A percentile compares a stretch with the other conserved stretches of the same genome.
These are phyloP conservation scores for Lampropteryx suffumata DNA, from an alignment of 2,888 invertebrate genomes.

Conservation along the genomic window DNA sequence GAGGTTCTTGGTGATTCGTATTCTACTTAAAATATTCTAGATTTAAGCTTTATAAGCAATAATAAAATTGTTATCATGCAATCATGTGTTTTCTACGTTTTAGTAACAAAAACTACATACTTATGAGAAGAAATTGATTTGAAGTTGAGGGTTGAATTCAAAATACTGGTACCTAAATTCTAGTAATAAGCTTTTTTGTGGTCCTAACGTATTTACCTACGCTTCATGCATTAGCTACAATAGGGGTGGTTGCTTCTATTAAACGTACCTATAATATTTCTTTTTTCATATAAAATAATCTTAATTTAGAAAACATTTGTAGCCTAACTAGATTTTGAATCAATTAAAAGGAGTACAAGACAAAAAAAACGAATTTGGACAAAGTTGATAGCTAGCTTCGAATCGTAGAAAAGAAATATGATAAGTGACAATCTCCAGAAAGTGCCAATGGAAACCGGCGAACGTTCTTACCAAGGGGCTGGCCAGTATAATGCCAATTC, in stretches of 20 bases:
- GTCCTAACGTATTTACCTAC: background rate
- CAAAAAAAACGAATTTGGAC: background rate
- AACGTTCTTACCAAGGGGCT: conserved; percentile 94
- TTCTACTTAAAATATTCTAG: too few species aligned
- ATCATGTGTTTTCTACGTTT: background rate
- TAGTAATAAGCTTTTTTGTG: background rate
- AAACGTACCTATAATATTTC: conserved; percentile 25
- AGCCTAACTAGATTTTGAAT: background rate
- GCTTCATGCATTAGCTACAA: conserved; percentile 11
- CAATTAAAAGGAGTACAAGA: background rate
- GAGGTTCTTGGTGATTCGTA: too few species aligned
- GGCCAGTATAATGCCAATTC: conserved; percentile 98
- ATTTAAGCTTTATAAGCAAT: background rate
- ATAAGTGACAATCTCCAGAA: conserved; percentile 57
- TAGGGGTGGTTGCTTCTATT: conserved; percentile 9
- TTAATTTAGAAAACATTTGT: background rate
- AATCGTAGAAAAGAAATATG: conserved; percentile 35
- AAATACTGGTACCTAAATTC: too few species aligned
- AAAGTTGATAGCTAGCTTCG: background rate
- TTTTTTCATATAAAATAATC: conserved; percentile 10
- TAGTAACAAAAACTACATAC: too few species aligned
- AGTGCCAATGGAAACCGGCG: conserved; percentile 78
- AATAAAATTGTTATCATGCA: background rate
- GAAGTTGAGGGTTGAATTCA: too few species aligned
- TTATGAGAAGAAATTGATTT: background rate